Evolutionary conservation across 2,888 invertebrate genomes (phyloP), one percentile per base, ranked within the genome.

Genomic region (Euproctis similis): DNA sequence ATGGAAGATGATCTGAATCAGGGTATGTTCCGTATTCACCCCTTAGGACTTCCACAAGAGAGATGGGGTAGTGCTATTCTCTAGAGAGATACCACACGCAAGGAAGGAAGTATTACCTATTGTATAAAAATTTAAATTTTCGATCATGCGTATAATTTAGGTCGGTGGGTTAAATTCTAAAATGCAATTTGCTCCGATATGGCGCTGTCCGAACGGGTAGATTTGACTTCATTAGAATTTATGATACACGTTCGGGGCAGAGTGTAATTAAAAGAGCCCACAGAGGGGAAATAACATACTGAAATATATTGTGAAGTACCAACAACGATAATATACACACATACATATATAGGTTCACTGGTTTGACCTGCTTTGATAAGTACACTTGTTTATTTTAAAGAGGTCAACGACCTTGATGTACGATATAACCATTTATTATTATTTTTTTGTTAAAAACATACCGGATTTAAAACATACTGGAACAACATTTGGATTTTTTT

Each of bases 261-360:
- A 57, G 61, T 55, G 75, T 77, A 78, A 80, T 80, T 78, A 78
- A 75, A 74, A 75, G 73, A 70, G 70, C 60, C 73, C 73, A 56
- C 71, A 50, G 67, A 69, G 74, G 65, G 14, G 64, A 66, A 58
- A 69, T 68, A 69, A 65, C 59, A 61, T 53, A 60, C 58, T 60
- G 57, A 54, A 51, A 47, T 45, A n/a, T n/a, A 35, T 40, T 45
- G 34, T 41, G 30, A 47, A 47, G 50, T 68, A 68, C 59, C 55
- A 54, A 46, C 52, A 21, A n/a, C n/a, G n/a, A n/a, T n/a, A n/a
- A n/a, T n/a, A n/a, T n/a, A n/a, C n/a, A n/a, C n/a, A n/a, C n/a
- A n/a, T n/a, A n/a, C n/a, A n/a, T n/a, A 3, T 21, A 54, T 50
- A 47, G 42, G 34, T 37, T 30, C 45, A 41, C 36, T 43, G 48